Conservation (phyloP, 1,140 invertebrate genomes). For the Phortica variegata region DNA sequence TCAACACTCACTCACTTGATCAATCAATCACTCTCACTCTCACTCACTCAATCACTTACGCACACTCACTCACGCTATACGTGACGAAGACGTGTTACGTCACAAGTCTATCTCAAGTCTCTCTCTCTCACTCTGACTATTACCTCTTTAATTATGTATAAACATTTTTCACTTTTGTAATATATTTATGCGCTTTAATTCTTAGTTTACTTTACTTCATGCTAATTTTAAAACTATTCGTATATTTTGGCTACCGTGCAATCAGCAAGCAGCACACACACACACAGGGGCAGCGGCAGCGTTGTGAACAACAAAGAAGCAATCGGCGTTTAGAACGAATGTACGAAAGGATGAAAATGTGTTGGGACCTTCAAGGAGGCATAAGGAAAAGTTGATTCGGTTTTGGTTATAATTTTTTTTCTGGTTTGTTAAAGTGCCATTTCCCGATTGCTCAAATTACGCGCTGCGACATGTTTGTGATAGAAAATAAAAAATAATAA, state of each 20-base stretch:
- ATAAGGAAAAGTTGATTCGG: too few species aligned
- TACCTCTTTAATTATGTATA: background rate
- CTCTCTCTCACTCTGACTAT: background rate
- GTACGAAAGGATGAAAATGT: background rate
- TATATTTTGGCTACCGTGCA: conserved; percentile 18
- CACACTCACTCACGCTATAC: conserved; percentile 3
- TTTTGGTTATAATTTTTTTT: too few species aligned
- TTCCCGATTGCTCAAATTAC: too few species aligned
- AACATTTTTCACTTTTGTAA: conserved; percentile 38
- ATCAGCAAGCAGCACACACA: conserved; percentile 31
- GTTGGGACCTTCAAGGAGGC: conserved; percentile 9
- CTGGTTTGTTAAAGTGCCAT: too few species aligned
- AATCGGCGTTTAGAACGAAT: background rate
- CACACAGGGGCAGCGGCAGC: conserved; percentile 12
- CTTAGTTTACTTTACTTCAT: conserved; percentile 4
- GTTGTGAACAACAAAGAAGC: conserved; percentile 1
- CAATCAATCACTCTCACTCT: too few species aligned
- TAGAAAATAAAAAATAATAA: too few species aligned
- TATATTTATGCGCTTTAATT: conserved; percentile 35
- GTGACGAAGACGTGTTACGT: background rate
- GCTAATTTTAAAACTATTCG: too few species aligned
- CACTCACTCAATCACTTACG: background rate
- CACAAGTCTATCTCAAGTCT: background rate
- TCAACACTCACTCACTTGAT: too few species aligned
- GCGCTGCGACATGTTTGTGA: too few species aligned